Evolutionary conservation across 30 jellyfish, hydroid and myxozoan genomes (phyloP).

Genomic region (Cassiopea xamachana): DNA sequence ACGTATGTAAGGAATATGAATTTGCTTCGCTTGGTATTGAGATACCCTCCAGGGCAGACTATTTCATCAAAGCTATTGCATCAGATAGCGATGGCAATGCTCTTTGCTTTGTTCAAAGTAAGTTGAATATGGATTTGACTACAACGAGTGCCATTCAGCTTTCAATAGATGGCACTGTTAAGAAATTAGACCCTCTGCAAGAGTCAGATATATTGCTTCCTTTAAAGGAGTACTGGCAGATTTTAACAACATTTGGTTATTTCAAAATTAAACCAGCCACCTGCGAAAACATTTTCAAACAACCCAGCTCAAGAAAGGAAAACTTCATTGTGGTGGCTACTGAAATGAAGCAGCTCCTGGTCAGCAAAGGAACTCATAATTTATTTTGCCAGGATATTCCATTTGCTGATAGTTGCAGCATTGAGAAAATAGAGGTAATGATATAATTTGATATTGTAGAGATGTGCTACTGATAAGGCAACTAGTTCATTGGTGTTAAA

Average conservation of each 20-base stretch:
- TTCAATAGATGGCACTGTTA: slow-evolving; percentile 4
- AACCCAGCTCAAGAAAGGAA: background rate
- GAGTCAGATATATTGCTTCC: background rate
- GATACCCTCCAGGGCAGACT: background rate
- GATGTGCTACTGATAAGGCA: too few relatives aligned
- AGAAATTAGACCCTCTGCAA: background rate
- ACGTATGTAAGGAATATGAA: background rate
- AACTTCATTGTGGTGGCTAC: slow-evolving; percentile 17
- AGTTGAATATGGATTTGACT: background rate
- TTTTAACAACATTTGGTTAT: background rate
- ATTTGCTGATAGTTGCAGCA: slow-evolving; percentile 20
- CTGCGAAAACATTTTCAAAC: background rate
- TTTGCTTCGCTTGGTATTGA: slow-evolving; percentile 2
- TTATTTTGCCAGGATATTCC: slow-evolving; percentile 15
- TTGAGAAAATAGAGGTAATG: slow-evolving; percentile 13
- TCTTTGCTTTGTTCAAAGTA: background rate
- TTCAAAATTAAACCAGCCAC: background rate
- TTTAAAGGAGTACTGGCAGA: slow-evolving; percentile 31
- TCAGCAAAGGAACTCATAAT: background rate
- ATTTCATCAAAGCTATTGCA: background rate
- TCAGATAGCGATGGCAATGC: background rate
- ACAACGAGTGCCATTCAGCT: background rate
- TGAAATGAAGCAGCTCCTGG: slow-evolving; percentile 11
- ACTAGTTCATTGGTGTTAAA: too few relatives aligned
- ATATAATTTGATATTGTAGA: background rate